Evolutionary conservation across 2,113 vertebrate species (phyloP).

Genomic region (Elgaria multicarinata): DNA sequence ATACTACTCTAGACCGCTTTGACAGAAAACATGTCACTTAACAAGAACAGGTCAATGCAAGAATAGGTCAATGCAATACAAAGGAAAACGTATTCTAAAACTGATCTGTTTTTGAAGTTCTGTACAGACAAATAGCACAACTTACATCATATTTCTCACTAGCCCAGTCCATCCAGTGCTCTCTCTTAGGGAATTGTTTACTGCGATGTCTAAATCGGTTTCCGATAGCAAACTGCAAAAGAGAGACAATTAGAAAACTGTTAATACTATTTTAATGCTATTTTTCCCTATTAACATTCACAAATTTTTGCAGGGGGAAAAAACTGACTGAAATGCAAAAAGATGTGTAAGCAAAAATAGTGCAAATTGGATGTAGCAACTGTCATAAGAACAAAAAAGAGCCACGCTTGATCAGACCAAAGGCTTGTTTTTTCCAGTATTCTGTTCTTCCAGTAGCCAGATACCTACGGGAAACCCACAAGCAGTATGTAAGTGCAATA

Average conservation of each 20-base stretch:
- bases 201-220: conserved; percentile 89
- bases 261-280: background rate
- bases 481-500: no score
- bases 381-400: background rate
- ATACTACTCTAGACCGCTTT: background rate
- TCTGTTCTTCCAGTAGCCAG: no score
- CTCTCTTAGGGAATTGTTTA: conserved; percentile 82
- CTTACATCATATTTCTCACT: conserved; percentile 90
- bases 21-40: background rate
- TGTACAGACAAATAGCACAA: background rate
- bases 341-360: background rate
- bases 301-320: background rate
- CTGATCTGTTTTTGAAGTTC: background rate
- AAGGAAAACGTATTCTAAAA: background rate
- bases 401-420: no score
- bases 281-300: background rate
- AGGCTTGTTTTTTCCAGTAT: no score
- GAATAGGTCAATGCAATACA: background rate
- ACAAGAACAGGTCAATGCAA: background rate
- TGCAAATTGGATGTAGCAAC: background rate
- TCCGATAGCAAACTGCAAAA: conserved; percentile 89
- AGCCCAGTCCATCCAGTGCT: conserved; percentile 98
- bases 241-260: background rate
- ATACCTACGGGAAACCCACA: no score
- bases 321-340: background rate